Base-by-base conservation (phyloP, 1,140 invertebrate genomes). In the Galleria mellonella region DNA sequence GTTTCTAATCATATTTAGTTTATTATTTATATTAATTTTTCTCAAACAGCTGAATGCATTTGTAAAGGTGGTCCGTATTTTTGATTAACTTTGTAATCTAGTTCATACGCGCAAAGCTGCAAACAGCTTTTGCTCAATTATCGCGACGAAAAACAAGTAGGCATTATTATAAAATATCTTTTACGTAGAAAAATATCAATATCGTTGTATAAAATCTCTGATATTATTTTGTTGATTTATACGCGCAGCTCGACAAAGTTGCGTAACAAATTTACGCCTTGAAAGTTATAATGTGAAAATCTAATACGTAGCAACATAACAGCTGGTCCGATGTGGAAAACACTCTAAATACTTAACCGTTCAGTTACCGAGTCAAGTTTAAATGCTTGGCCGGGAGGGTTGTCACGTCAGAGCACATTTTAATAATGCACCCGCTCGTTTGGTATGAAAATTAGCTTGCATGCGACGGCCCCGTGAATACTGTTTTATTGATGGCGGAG, bases 341-440 rank as follows among this genome's bases (percentile, higher is more conserved):
- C 40, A 43, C 47, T 43, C 55, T 65, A 65, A 66, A 62, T 62
- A 55, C 55, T 57, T 55, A 62, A 65, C 46, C 40, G 45, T 53
- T 51, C 38, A 54, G 53, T 57, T 46, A 51, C 37, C 15, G 43
- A 60, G 55, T 57, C 56, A 75, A 77, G 64, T 73, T 72, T 75
- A 72, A 72, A 72, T 59, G 56, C 14, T 47, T 42, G 35, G 23
- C 46, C 51, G 58, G 67, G 57, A 56, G 52, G 60, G 63, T 48
- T 72, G 78, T 75, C 76, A 69, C 71, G 60, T 62, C 49, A 64
- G 49, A 56, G 52, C 59, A 68, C 60, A 67, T 77, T 83, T 83
- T 83, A 83, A 81, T 83, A 83, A 83, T 81, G 71, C 62, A 83
- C 57, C 43, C 55, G 66, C 55, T 83, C 76, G 76, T 83, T 78